phyloP scores from a whole-genome alignment of 37 sponge, comb jelly and placozoan species.

The Beroe ovata region DNA sequence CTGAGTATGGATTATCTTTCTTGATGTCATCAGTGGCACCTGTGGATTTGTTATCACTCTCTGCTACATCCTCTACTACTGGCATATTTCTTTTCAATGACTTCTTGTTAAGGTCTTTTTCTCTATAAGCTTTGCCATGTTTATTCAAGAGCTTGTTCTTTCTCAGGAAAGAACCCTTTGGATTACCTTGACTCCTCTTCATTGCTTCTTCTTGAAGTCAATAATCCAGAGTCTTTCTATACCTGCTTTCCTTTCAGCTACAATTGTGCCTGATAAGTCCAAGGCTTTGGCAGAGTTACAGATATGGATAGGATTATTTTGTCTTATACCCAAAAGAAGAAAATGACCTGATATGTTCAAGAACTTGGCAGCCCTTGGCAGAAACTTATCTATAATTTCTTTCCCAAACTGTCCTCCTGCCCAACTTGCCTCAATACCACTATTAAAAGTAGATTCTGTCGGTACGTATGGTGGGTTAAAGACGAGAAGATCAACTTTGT shows the following conservation, averaged over 20 bases:
- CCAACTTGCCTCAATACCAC: conserved; percentile 86
- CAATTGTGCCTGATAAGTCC: not conserved
- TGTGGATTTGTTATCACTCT: not conserved
- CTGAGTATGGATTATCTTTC: conserved; percentile 5
- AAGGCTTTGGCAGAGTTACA: not conserved
- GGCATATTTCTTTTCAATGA: not conserved
- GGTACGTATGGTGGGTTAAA: conserved; percentile 98
- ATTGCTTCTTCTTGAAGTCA: not conserved
- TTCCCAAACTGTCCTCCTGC: conserved; percentile 92
- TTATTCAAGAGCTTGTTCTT: conserved; percentile 45
- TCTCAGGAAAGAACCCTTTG: conserved; percentile 4
- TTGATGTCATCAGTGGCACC: not conserved
- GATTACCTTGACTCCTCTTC: not conserved
- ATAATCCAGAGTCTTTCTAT: conserved; percentile 54
- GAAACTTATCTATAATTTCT: conserved; percentile 84
- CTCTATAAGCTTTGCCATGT: conserved; percentile 59
- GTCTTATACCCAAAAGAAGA: conserved; percentile 76
- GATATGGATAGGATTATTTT: conserved; percentile 83
- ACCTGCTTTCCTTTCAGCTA: conserved; percentile 42
- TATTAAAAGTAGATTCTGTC: conserved; percentile 74
- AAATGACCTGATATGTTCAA: conserved; percentile 79
- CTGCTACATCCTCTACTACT: not conserved
- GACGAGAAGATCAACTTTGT: conserved; percentile 82
- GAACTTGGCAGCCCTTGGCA: conserved; percentile 73
- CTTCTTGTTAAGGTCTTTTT: not conserved